These are phyloP conservation scores for Bucco capensis DNA, from an alignment of 2,113 vertebrate genomes.

Conservation along the genomic window DNA sequence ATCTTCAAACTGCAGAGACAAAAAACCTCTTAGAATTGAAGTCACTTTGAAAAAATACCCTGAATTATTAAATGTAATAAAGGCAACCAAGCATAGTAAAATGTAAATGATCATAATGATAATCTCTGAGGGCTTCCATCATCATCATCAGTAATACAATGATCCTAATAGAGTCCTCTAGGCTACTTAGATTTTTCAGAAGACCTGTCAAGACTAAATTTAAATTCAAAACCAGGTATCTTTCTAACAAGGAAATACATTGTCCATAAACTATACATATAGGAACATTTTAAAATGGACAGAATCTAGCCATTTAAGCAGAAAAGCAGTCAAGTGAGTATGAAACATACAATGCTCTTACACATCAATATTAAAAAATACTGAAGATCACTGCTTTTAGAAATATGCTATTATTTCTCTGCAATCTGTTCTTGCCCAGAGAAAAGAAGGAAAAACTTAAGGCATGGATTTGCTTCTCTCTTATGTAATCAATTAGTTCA, in stretches of 20 bases:
- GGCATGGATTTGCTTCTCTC: neutral
- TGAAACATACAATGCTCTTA: neutral
- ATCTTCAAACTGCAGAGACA: neutral
- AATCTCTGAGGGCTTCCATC: neutral
- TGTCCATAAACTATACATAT: neutral
- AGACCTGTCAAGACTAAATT: neutral
- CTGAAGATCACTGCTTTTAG: neutral
- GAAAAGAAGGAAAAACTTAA: neutral
- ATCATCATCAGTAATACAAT: neutral
- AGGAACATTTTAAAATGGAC: neutral
- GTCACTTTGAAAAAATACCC: neutral
- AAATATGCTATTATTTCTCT: neutral
- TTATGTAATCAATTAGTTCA: conserved; percentile 5
- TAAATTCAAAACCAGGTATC: neutral
- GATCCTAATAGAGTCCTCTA: neutral
- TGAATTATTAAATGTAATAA: neutral
- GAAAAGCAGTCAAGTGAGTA: neutral
- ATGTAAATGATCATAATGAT: neutral
- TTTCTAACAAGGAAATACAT: neutral
- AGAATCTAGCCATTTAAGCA: neutral
- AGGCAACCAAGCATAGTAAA: neutral
- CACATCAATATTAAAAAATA: neutral
- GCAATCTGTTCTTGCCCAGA: neutral
- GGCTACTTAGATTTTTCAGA: neutral
- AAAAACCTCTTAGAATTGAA: neutral